Base-by-base conservation (phyloP, 2,888 invertebrate genomes). In the Seira musarum region DNA sequence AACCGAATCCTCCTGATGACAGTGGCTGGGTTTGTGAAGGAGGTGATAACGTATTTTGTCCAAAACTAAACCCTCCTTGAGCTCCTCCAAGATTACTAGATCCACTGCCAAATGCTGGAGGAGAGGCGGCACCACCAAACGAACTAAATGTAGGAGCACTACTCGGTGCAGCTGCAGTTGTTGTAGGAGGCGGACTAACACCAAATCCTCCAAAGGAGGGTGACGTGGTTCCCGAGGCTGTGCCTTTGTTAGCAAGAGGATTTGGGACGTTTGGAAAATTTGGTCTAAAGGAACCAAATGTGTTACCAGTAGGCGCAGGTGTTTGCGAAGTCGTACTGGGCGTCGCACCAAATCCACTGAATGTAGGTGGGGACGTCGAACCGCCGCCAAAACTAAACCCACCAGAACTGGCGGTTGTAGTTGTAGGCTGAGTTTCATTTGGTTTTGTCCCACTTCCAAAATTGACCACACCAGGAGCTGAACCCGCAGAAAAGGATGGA, bases 41-140 rank as follows among this genome's bases (percentile, higher is more conserved):
- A 35, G n/a, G 6, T 13, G 24, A 15, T 19, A 19, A 21, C 35
- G 2, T 63, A 8, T 15, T 60, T 60, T 53, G 60, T n/a, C 24
- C 66, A 67, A 40, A 57, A 3, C 63, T 53, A 65, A 73, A 73
- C 3, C 64, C 65, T 6, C 63, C 24, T n/a, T n/a, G n/a, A n/a
- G n/a, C n/a, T n/a, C n/a, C n/a, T n/a, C n/a, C n/a, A n/a, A n/a
- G n/a, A n/a, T n/a, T n/a, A 19, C 72, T 17, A 10, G 46, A 35
- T 19, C 67, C 60, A 40, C 57, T 53, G 1, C 77, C 77, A 77
- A 70, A 77, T 61, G n/a, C 46, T n/a, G 73, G 19, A n/a, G n/a
- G 21, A 65, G 66, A 24, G 8, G 46, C 61, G 13, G 61, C 13
- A 13, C 22, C 22, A 21, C 73, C 73, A n/a, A 66, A 57, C 40